Percentiles rank a stretch among this genome's conserved stretches.
Conservation (phyloP, 2,888 invertebrate species). For the Tetanocera ferruginea region DNA sequence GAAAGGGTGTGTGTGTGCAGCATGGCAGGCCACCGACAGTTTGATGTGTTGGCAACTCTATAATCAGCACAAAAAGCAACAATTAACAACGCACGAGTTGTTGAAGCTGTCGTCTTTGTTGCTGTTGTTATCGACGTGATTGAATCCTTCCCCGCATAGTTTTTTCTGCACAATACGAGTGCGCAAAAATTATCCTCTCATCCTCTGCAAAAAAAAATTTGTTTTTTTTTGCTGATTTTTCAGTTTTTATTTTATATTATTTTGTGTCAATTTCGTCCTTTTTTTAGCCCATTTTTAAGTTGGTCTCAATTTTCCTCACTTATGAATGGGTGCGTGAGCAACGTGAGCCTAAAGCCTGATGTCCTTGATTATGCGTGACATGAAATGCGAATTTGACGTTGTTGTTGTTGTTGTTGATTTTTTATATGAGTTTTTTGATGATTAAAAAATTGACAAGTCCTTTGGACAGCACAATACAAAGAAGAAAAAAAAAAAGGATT, state of each 20-base stretch:
- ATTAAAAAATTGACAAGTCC: constrained; percentile 28
- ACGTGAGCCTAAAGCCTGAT: constrained; percentile 16
- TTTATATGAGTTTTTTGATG: constrained; percentile 32
- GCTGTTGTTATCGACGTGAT: constrained; percentile 49
- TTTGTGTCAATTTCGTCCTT: constrained; percentile 20
- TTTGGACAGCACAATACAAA: constrained; percentile 2
- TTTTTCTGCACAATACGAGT: constrained; percentile 5
- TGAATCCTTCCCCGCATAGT: constrained; percentile 44
- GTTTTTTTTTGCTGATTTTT: constrained; percentile 43
- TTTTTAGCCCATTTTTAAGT: constrained; percentile 19
- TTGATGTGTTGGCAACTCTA: constrained; percentile 56
- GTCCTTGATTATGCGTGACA: constrained; percentile 52
- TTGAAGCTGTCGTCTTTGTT: constrained; percentile 47
- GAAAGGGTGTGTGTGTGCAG: background rate
- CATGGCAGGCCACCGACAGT: background rate
- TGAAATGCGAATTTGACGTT: constrained; percentile 51
- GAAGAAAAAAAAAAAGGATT: constrained; percentile 40
- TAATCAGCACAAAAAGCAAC: constrained; percentile 56
- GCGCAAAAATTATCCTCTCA: constrained; percentile 38
- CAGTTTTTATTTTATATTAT: constrained; percentile 46
- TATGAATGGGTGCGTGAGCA: constrained; percentile 29
- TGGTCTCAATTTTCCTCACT: constrained; percentile 16
- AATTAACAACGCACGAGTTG: constrained; percentile 60
- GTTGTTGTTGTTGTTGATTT: constrained; percentile 41
- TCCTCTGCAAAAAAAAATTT: constrained; percentile 11